Evolutionary conservation across 2,113 vertebrate species (phyloP), one percentile per base, ranked within the genome.

Genomic region (Oryctolagus cuniculus): DNA sequence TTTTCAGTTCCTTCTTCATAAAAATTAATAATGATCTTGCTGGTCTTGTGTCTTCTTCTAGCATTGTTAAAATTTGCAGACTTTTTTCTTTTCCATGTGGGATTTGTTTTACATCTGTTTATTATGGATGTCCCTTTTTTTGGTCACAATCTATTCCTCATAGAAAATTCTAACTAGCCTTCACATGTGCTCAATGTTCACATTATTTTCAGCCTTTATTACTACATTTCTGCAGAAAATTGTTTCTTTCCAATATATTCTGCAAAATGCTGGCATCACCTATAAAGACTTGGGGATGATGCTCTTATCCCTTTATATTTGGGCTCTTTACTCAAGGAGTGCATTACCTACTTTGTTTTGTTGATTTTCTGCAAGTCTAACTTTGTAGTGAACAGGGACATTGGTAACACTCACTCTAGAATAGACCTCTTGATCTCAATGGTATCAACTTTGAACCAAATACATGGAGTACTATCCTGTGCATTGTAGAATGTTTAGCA

Each of bases 221-320:
- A 16, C 10, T 79, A 34, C 21, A 73, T 25, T 67, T 70, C 73
- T 72, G 8, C 12, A 86, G 61, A 80, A 34, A 92, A 11, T 51
- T 79, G 9, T n/a, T 90, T 92, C 31, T 90, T 36, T 90, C 5
- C 49, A 74, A 58, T 61, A 87, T 5, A 67, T 77, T 94, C 67
- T 75, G 53, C 90, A 58, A 61, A 72, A 11, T 77, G 4, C 31
- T 70, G 38, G 31, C 27, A 90, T 84, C 7, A 31, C 4, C 17
- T 96, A 77, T 9, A 82, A n/a, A 72, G 74, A 58, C 31, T 80
- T 70, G 19, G 66, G 24, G 92, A 82, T 78, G 31, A 5, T 55
- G 44, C n/a, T 12, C 29, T 58, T 44, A 6, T 38, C 38, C 6
- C 10, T 55, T 81, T 77, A 77, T 69, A 75, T 64, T 31, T 51